Conservation (phyloP, 2,888 invertebrate species). For the Noctua janthe region DNA sequence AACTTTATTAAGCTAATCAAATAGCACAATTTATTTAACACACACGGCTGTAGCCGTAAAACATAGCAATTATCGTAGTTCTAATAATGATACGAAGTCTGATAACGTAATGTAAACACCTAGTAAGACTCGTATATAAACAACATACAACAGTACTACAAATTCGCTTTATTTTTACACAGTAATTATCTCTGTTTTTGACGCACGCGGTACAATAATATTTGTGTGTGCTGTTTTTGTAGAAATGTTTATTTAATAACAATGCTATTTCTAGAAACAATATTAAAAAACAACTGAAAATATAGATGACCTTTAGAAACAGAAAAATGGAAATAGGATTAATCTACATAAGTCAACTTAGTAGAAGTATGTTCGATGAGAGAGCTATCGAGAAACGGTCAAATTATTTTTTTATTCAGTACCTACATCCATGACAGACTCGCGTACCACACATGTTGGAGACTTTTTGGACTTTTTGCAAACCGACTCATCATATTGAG, state of each 20-base stretch:
- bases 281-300: not conserved
- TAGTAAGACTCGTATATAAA: conserved; percentile 32
- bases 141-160: conserved; percentile 9
- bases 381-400: conserved; percentile 14
- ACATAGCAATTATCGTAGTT: conserved; percentile 50
- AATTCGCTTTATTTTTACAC: conserved; percentile 40
- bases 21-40: conserved; percentile 46
- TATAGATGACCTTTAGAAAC: not conserved
- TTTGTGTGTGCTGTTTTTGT: conserved; percentile 37
- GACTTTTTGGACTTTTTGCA: conserved; percentile 44
- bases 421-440: conserved; percentile 16
- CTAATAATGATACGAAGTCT: conserved; percentile 35
- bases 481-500: conserved; percentile 59
- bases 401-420: conserved; percentile 24
- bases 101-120: conserved; percentile 35
- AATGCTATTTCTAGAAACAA: conserved; percentile 18
- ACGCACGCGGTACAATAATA: conserved; percentile 48
- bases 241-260: conserved; percentile 13
- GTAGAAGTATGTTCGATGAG: not conserved
- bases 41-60: conserved; percentile 22
- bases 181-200: conserved; percentile 40
- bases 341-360: not conserved
- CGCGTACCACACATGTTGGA: conserved; percentile 43
- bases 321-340: not conserved
- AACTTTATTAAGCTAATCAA: conserved; percentile 45